Evolutionary conservation across 1,140 invertebrate species (phyloP).

Genomic region (Cyphomyrmex costatus): DNA sequence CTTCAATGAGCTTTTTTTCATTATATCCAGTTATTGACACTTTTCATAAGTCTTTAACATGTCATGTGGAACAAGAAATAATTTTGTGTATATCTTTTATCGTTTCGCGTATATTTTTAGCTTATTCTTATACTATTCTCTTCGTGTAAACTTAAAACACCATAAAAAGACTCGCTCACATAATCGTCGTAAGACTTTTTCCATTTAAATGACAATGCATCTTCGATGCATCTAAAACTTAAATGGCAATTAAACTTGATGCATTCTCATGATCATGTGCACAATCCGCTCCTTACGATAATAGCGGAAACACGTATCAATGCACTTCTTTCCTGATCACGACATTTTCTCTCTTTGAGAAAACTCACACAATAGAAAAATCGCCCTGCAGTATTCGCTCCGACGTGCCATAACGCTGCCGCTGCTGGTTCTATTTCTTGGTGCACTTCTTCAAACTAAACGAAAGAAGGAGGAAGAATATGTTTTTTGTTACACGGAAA

Average conservation of each 20-base stretch:
- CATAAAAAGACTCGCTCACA: neutral
- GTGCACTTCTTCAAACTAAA: neutral
- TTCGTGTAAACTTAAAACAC: neutral
- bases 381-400: slow-evolving; percentile 49
- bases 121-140: slow-evolving; percentile 3
- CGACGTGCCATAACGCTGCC: slow-evolving; percentile 63
- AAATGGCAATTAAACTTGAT: neutral
- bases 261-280: neutral
- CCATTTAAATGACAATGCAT: neutral
- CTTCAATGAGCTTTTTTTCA: neutral
- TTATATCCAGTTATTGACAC: neutral
- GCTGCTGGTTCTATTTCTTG: neutral
- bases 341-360: neutral
- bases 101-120: neutral
- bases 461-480: neutral
- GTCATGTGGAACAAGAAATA: neutral
- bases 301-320: neutral
- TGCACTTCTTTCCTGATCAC: neutral
- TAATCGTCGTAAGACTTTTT: neutral
- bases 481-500: slow-evolving; percentile 12
- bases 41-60: neutral
- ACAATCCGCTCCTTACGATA: neutral
- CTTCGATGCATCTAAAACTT: neutral
- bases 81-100: neutral
- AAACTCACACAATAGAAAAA: slow-evolving; percentile 74